These are phyloP conservation scores for Buceros bicornis DNA, from an alignment of 2,797 vertebrate species.

Conservation along the genomic window DNA sequence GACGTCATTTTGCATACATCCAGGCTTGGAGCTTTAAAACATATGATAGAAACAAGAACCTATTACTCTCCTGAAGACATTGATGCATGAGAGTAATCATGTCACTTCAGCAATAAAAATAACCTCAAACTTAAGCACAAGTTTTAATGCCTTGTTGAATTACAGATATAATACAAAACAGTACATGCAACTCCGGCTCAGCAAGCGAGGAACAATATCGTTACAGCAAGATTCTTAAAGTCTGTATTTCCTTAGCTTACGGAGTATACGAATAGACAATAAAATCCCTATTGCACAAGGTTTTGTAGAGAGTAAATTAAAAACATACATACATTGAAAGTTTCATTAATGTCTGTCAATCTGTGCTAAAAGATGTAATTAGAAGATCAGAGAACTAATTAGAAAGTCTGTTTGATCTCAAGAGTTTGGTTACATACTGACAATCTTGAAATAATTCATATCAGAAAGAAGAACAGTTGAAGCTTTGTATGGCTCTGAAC, in stretches of 20 bases:
- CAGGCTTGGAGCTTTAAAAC: not conserved
- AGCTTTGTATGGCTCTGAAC: conserved; percentile 46
- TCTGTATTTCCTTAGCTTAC: not conserved
- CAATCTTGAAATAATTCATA: conserved; percentile 55
- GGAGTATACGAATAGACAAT: not conserved
- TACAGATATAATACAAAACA: not conserved
- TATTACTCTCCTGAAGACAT: conserved; percentile 22
- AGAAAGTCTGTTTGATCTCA: conserved; percentile 54
- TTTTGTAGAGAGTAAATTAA: not conserved
- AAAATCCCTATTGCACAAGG: not conserved
- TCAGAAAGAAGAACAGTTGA: conserved; percentile 50
- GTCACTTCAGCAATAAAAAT: not conserved
- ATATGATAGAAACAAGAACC: not conserved
- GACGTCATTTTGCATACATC: not conserved
- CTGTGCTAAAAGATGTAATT: conserved; percentile 56
- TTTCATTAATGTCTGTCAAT: conserved; percentile 42
- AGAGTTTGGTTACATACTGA: conserved; percentile 32
- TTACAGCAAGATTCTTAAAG: not conserved
- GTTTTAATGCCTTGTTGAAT: not conserved
- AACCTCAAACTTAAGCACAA: not conserved
- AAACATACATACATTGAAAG: not conserved
- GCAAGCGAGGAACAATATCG: not conserved
- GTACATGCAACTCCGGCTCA: not conserved
- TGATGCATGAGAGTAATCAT: conserved; percentile 37
- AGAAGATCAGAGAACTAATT: conserved; percentile 59